These are phyloP conservation scores for Cryptotermes secundus DNA, from an alignment of 1,140 invertebrate genomes.

Conservation along the genomic window DNA sequence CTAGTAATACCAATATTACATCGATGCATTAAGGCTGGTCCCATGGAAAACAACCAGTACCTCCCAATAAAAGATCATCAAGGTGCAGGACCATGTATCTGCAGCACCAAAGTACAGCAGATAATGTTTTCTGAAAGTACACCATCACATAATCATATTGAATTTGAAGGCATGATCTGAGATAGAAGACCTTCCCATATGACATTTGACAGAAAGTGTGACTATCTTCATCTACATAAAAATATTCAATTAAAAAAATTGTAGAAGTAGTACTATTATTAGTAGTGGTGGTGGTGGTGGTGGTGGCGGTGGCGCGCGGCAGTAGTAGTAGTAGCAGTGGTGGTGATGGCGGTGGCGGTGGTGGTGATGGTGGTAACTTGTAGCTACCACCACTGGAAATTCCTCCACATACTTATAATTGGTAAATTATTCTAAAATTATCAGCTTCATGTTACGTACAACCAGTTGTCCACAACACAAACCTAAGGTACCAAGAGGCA, in stretches of 20 bases:
- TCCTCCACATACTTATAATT: not conserved
- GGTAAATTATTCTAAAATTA: not conserved
- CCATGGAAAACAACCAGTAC: not conserved
- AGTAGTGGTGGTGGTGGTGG: too few relatives aligned
- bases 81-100: not conserved
- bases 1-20: not conserved
- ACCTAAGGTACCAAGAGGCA: not conserved
- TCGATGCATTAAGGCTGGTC: not conserved
- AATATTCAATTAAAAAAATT: conserved; percentile 14
- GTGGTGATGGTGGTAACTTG: too few relatives aligned
- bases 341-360: too few relatives aligned
- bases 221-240: not conserved
- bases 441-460: not conserved
- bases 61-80: not conserved
- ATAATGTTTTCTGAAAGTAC: not conserved
- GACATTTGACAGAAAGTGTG: not conserved
- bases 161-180: not conserved
- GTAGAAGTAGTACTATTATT: too few relatives aligned
- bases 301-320: too few relatives aligned
- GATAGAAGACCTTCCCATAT: not conserved
- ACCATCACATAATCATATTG: not conserved
- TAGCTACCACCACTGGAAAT: not conserved
- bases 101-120: not conserved
- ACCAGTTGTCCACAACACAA: not conserved
- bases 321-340: too few relatives aligned